Evolutionary conservation across 2,113 vertebrate genomes (phyloP), one percentile per base, ranked within the genome.

Genomic region (Lasiurus borealis): DNA sequence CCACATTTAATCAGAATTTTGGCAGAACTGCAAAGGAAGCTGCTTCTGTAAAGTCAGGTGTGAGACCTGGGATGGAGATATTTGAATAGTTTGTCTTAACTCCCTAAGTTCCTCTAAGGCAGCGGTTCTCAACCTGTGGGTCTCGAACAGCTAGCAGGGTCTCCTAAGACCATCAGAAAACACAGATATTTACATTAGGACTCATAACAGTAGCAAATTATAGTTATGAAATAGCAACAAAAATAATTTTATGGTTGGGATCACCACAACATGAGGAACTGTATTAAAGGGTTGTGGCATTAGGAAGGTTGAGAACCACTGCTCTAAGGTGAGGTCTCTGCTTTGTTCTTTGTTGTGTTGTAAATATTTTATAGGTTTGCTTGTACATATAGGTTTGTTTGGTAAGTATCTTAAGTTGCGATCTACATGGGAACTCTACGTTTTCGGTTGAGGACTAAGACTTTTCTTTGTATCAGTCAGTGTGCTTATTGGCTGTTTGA

Each of bases 301-400:
- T 40, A 40, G 40, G 40, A 40, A 40, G 40, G 40, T 40, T 40
- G 40, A 40, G 40, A 40, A 40, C 40, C 40, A 40, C 40, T 40
- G 40, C 40, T 40, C 40, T 40, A 40, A 40, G 40, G 40, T 40
- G 40, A 40, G 40, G 40, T 40, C 40, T 40, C 40, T 40, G 40
- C 40, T 40, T 40, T 40, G 40, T 40, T 40, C 40, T 81, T 11
- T 72, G 0, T 54, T 48, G 44, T 46, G 34, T 77, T 84, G 15
- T 87, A 77, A 94, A 21, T 84, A 68, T 88, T 87, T 91, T 44
- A 27, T 46, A 71, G n/a, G 54, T 80, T 68, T 85, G 16, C 71
- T 40, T 50, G 36, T 84, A 75, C 5, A 1, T 50, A 31, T 23
- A 73, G 23, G 46, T 78, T 72, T 71, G 44, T 73, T 62, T 62